Base-by-base conservation (phyloP, 2,888 invertebrate genomes). In the Odontothrips loti region DNA sequence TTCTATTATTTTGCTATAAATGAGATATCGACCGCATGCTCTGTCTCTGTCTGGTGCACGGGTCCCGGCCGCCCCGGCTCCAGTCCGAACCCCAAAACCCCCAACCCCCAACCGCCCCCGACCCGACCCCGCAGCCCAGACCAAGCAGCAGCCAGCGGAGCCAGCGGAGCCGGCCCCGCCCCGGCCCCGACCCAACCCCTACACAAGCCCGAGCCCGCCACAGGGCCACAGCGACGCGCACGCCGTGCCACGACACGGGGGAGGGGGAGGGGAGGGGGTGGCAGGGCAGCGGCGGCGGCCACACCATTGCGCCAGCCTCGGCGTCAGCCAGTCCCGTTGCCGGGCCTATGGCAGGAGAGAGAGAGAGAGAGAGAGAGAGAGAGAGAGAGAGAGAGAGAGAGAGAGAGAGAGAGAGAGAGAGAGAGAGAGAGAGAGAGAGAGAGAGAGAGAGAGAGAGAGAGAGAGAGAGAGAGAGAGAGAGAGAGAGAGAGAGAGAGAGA, bases 1-100 rank as follows among this genome's bases (percentile, higher is more conserved):
- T 85, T 86, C 85, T 85, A 85, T 86, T 86, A 86, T 86, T 86
- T 86, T 85, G 85, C 85, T 85, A 85, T 86, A 86, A 86, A 86
- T 86, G 86, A 86, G 86, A 85, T 86, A 86, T 86, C 85, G 86
- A 86, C 85, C 86, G 84, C 68, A 75, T 27, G 68, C 68, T 75
- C 68, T 27, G 68, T 75, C 68, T 75, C 68, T 75, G 68, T 75
- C 68, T 75, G 68, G 9, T 27, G 68, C 68, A 75, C 68, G 68
- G 68, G 68, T 27, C 68, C 58, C 58, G 58, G 51, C 51, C 11
- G 51, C 51, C 51, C 51, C 51, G 15, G 51, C 51, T 17, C 51
- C 51, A 51, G 34, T 43, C 34, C 34, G 23, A 75, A 12, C 68
- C 68, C 68, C 27, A 27, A 43, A 75, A 75, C 68, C 68, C 58